A percentile compares a stretch with the other conserved stretches of the same genome.
Conservation (phyloP, 2,113 vertebrate species). For the Hyperopisus bebe region DNA sequence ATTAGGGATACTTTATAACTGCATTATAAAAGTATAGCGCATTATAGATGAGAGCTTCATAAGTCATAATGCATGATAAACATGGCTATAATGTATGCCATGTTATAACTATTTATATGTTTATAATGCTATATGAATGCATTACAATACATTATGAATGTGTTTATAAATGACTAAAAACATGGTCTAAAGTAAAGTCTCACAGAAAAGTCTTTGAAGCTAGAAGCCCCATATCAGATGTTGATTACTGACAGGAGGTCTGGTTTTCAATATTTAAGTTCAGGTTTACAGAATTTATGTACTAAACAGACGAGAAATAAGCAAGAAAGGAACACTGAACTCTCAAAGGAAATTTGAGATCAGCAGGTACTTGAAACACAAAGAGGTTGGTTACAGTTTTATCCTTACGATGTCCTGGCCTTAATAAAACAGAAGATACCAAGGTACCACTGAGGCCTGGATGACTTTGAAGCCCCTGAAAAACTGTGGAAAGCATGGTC, state of each 20-base stretch:
- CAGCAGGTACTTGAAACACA: background rate
- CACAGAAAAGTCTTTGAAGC: slow-evolving; percentile 17
- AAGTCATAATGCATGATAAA: too few relatives aligned
- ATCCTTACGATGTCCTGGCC: background rate
- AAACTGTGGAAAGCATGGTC: background rate
- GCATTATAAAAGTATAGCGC: too few relatives aligned
- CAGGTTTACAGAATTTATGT: background rate
- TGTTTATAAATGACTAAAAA: too few relatives aligned
- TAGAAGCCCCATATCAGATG: slow-evolving; percentile 1
- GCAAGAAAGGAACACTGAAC: background rate
- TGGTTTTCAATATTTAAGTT: background rate
- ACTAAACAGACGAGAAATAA: background rate
- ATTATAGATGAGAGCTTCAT: too few relatives aligned
- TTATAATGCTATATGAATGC: too few relatives aligned
- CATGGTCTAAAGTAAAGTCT: too few relatives aligned
- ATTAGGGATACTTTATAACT: too few relatives aligned
- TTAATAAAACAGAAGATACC: background rate
- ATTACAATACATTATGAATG: too few relatives aligned
- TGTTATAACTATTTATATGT: too few relatives aligned
- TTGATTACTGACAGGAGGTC: background rate
- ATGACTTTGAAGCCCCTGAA: background rate
- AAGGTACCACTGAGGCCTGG: background rate
- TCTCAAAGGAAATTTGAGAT: background rate
- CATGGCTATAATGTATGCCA: too few relatives aligned
- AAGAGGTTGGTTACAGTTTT: background rate